phyloP scores from a whole-genome alignment of 1,140 invertebrate genomes.

The Diorhabda sublineata region DNA sequence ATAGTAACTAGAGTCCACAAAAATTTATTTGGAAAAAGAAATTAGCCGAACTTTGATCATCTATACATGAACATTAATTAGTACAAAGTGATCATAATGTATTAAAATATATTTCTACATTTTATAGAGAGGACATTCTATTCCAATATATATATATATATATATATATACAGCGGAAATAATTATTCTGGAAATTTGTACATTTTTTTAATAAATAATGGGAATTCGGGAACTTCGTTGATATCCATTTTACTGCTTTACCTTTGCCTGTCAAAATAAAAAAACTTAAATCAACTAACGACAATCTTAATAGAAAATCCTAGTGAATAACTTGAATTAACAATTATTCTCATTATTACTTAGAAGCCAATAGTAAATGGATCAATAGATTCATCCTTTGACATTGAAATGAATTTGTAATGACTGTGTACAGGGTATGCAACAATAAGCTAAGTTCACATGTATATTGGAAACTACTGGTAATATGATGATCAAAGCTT shows the following conservation, averaged over 20 bases:
- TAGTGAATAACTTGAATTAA: not conserved
- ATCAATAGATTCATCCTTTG: too few species aligned
- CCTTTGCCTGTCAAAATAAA: slow-evolving; percentile 36
- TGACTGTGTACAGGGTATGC: too few species aligned
- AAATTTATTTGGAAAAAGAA: too few species aligned
- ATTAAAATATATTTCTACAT: slow-evolving; percentile 1
- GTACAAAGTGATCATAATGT: not conserved
- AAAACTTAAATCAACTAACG: slow-evolving; percentile 17
- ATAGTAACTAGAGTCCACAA: too few species aligned
- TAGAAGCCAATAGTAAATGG: too few species aligned
- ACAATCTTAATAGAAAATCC: not conserved
- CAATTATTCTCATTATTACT: too few species aligned
- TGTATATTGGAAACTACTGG: too few species aligned
- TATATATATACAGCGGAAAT: slow-evolving; percentile 2
- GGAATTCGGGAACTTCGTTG: slow-evolving; percentile 8
- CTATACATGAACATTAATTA: not conserved
- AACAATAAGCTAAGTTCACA: too few species aligned
- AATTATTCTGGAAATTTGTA: slow-evolving; percentile 8
- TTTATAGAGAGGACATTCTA: slow-evolving; percentile 2
- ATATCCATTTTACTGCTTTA: slow-evolving; percentile 18
- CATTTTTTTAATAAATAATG: slow-evolving; percentile 6
- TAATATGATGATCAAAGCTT: too few species aligned
- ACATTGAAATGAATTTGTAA: too few species aligned
- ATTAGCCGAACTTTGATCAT: too few species aligned
- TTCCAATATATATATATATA: not conserved